Evolutionary conservation across 1,140 invertebrate genomes (phyloP).

Genomic region (Microplitis mediator): DNA sequence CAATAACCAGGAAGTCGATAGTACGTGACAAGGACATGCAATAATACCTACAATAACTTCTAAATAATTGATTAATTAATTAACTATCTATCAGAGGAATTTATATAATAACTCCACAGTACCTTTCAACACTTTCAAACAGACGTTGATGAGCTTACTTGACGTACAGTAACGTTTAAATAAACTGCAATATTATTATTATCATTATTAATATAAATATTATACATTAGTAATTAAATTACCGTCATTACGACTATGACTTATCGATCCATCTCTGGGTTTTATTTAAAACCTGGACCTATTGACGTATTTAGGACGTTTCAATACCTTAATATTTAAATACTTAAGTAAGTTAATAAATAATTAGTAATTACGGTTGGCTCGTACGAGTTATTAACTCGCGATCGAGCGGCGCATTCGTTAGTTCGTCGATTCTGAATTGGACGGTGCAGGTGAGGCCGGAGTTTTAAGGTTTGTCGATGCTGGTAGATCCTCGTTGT

Average conservation of each 20-base stretch:
- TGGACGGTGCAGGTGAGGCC: constrained; percentile 44
- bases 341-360: not conserved
- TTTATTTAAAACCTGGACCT: constrained; percentile 9
- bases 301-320: constrained; percentile 37
- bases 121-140: no score
- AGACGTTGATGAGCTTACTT: no score
- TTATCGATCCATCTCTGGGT: not conserved
- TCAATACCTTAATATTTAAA: not conserved
- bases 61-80: no score
- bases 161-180: no score
- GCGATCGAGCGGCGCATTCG: constrained; percentile 34
- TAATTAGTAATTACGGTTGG: not conserved
- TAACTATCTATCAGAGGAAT: no score
- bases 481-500: constrained; percentile 27
- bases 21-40: not conserved
- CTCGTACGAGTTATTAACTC: constrained; percentile 33
- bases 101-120: no score
- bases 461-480: constrained; percentile 38
- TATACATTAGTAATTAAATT: not conserved
- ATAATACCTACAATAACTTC: not conserved
- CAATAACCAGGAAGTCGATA: not conserved
- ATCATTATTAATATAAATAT: no score
- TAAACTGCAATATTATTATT: no score
- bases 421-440: constrained; percentile 32
- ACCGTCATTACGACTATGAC: not conserved